Evolutionary conservation across 2,113 vertebrate genomes (phyloP).

Genomic region (Apteryx mantelli): DNA sequence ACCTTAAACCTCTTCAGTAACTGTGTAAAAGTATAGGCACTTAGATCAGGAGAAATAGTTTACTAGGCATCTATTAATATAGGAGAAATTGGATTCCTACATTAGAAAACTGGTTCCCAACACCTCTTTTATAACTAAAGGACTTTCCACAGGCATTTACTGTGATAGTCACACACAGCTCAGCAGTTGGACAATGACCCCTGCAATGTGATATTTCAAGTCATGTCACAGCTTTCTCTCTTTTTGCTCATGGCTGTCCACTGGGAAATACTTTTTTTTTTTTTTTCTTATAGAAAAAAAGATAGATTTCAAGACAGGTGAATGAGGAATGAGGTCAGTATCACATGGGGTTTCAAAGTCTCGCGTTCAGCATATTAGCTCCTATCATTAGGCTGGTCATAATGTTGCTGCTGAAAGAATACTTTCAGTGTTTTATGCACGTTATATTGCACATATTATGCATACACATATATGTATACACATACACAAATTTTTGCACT

Average conservation of each 20-base stretch:
- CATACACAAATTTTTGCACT: not conserved
- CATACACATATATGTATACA: fast-evolving
- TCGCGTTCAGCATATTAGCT: not conserved
- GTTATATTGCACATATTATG: not conserved
- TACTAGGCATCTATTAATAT: not conserved
- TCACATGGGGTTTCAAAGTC: not conserved
- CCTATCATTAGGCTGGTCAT: fast-evolving
- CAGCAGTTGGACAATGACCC: not conserved
- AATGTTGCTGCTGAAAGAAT: not conserved
- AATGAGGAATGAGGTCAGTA: not conserved
- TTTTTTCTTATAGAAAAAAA: not conserved
- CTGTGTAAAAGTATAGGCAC: not conserved
- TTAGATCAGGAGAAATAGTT: not conserved
- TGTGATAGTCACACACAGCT: not conserved
- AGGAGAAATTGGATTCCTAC: not conserved
- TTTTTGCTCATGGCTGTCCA: not conserved
- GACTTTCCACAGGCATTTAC: not conserved
- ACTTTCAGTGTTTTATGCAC: not conserved
- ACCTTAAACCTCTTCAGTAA: not conserved
- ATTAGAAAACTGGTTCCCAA: not conserved
- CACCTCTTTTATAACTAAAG: not conserved
- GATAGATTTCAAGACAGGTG: not conserved
- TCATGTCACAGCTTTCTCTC: not conserved
- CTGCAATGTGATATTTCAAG: not conserved
- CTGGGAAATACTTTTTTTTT: not conserved